These are phyloP conservation scores for Agrotis segetum DNA, from an alignment of 2,888 invertebrate genomes.

Conservation along the genomic window DNA sequence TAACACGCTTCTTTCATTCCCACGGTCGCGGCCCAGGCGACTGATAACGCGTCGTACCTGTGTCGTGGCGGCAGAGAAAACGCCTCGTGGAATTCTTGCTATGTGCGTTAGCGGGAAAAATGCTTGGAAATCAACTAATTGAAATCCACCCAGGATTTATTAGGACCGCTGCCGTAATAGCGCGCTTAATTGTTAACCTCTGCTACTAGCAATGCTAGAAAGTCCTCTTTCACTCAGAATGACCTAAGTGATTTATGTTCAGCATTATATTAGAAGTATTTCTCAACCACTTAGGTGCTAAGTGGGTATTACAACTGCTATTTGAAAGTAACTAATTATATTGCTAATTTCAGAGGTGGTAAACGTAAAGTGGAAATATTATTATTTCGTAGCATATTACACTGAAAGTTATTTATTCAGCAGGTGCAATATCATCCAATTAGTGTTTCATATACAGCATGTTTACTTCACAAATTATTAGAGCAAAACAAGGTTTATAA, in stretches of 20 bases:
- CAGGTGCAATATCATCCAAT: constrained; percentile 37
- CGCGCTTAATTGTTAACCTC: constrained; percentile 56
- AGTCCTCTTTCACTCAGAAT: constrained; percentile 36
- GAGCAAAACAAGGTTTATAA: constrained; percentile 31
- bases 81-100: constrained; percentile 69
- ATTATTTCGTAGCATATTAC: constrained; percentile 31
- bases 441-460: constrained; percentile 24
- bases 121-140: constrained; percentile 64
- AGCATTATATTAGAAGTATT: constrained; percentile 44
- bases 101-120: constrained; percentile 65
- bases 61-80: constrained; percentile 63
- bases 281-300: constrained; percentile 50
- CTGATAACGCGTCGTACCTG: constrained; percentile 85
- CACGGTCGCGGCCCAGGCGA: constrained; percentile 82
- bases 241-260: constrained; percentile 52
- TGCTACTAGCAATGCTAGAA: constrained; percentile 39
- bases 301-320: constrained; percentile 32
- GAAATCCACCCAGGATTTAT: constrained; percentile 63
- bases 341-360: constrained; percentile 33
- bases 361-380: constrained; percentile 48
- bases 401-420: constrained; percentile 38
- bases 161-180: constrained; percentile 52
- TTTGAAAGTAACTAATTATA: constrained; percentile 37
- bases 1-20: constrained; percentile 89
- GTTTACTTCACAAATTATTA: constrained; percentile 47